Conservation (phyloP, 2,888 invertebrate genomes). For the Pollenia amentaria region DNA sequence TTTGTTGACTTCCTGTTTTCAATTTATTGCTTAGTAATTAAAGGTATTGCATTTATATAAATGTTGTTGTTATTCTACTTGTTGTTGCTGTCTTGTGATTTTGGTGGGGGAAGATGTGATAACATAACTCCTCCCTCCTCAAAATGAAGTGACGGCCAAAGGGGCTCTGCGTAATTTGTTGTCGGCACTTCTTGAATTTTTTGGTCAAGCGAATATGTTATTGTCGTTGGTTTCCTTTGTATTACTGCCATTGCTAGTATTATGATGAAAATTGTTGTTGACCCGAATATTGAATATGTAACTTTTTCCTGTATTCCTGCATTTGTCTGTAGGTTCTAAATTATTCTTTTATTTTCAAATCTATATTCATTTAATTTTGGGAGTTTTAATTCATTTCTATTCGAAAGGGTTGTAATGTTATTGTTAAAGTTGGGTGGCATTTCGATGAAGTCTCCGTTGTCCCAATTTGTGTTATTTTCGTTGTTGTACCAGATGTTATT, state of each 20-base stretch:
- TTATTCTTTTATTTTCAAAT: conserved; percentile 45
- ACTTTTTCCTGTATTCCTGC: conserved; percentile 39
- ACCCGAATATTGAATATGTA: conserved; percentile 24
- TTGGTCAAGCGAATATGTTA: conserved; percentile 33
- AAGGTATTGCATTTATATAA: too few species aligned
- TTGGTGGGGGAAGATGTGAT: too few species aligned
- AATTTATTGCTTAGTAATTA: too few species aligned
- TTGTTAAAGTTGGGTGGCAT: conserved; percentile 8
- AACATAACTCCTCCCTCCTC: conserved; percentile 29
- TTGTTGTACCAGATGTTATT: conserved; percentile 47
- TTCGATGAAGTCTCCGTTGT: too few species aligned
- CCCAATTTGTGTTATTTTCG: too few species aligned
- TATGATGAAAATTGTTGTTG: conserved; percentile 11
- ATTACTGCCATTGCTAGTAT: conserved; percentile 29
- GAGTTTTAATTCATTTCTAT: too few species aligned
- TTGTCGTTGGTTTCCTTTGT: conserved; percentile 2
- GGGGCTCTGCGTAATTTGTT: conserved; percentile 17
- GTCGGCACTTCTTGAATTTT: conserved; percentile 30
- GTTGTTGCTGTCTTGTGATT: too few species aligned
- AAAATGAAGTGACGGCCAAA: conserved; percentile 31
- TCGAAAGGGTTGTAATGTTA: conserved; percentile 29
- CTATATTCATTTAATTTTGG: conserved; percentile 39
- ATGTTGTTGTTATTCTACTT: too few species aligned
- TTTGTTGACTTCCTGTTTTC: too few species aligned
- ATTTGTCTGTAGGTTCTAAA: conserved; percentile 28